phyloP scores from a whole-genome alignment of 1,140 invertebrate species.

The Polyergus mexicanus region DNA sequence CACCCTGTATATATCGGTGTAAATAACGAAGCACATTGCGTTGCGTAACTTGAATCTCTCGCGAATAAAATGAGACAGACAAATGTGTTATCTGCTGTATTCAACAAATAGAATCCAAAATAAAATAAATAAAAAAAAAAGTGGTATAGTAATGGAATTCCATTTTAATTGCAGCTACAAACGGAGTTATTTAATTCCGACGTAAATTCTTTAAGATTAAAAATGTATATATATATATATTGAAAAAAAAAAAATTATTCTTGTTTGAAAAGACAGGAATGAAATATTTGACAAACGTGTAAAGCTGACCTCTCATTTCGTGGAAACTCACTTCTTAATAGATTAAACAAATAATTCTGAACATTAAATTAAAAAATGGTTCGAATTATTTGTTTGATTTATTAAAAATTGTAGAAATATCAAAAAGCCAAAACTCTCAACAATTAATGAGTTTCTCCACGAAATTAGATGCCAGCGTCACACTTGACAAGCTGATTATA shows the following conservation, averaged over 20 bases:
- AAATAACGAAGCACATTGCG: not conserved
- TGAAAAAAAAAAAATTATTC: not conserved
- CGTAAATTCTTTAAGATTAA: not conserved
- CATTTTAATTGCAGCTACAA: not conserved
- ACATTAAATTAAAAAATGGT: no score
- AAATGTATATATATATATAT: not conserved
- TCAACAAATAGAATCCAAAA: not conserved
- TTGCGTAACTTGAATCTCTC: constrained; percentile 1
- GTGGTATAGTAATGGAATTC: not conserved
- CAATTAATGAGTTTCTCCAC: no score
- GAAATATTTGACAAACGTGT: not conserved
- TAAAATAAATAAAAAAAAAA: constrained; percentile 15
- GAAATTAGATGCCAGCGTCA: no score
- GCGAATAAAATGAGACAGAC: constrained; percentile 6
- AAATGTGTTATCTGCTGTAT: constrained; percentile 10
- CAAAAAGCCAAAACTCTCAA: no score
- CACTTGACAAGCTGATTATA: not conserved
- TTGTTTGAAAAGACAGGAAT: no score
- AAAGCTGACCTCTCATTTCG: no score
- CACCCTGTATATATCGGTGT: no score
- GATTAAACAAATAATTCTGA: no score
- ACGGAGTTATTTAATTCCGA: constrained; percentile 9
- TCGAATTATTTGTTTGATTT: no score
- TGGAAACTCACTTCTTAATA: no score
- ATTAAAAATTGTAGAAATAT: no score